These are phyloP conservation scores for Hassar affinis DNA, from an alignment of 2,113 vertebrate genomes.

Conservation along the genomic window DNA sequence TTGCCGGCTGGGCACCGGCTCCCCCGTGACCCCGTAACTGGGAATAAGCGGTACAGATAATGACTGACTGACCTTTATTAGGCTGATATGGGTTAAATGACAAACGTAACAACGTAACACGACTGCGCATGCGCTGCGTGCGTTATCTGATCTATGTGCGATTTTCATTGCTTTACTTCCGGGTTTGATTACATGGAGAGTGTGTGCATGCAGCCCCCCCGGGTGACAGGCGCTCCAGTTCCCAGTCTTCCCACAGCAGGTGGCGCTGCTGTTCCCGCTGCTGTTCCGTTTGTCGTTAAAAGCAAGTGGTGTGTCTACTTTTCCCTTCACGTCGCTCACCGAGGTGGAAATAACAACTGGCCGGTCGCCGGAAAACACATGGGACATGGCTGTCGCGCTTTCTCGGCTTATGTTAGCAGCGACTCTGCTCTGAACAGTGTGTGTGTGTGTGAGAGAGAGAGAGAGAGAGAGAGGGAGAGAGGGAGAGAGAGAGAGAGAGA, in stretches of 20 bases:
- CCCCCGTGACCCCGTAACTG: no score
- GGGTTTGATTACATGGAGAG: background rate
- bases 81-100: no score
- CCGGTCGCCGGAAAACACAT: background rate
- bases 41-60: no score
- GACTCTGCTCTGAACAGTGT: background rate
- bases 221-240: background rate
- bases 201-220: background rate
- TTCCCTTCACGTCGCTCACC: background rate
- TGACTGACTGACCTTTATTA: no score
- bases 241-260: conserved; percentile 32
- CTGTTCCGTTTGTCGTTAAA: background rate
- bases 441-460: no score
- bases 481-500: background rate
- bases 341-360: conserved; percentile 10
- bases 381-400: background rate
- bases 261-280: conserved; percentile 7
- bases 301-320: conserved; percentile 21
- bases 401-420: background rate
- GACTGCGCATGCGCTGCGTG: background rate
- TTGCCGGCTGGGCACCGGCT: no score
- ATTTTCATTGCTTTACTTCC: background rate
- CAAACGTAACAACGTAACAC: no score
- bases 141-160: background rate
- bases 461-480: no score